A percentile compares a stretch with the other conserved stretches of the same genome.
phyloP scores from a whole-genome alignment of 2,797 vertebrate genomes.

The Uromys caudimaculatus region DNA sequence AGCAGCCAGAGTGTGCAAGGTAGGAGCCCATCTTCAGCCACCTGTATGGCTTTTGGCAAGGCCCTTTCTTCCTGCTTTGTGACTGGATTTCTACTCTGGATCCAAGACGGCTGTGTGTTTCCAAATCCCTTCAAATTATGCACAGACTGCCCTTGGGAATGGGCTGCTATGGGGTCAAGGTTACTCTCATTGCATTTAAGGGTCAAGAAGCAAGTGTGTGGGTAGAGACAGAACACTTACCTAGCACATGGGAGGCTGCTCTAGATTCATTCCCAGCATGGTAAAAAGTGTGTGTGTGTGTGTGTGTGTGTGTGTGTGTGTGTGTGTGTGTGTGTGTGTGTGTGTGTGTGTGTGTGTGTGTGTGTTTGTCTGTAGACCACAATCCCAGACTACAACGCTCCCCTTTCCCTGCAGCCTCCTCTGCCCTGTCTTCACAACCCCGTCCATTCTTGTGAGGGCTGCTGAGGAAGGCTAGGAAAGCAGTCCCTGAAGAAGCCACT shows the following conservation, averaged over 20 bases:
- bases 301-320: neutral
- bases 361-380: neutral
- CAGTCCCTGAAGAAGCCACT: neutral
- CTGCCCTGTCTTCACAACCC: neutral
- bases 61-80: neutral
- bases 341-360: neutral
- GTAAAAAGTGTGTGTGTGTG: neutral
- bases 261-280: neutral
- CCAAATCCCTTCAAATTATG: neutral
- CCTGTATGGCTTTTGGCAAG: neutral
- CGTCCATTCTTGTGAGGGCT: neutral
- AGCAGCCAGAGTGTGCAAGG: neutral
- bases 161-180: neutral
- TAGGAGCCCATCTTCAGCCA: neutral
- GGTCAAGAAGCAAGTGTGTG: neutral
- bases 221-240: neutral
- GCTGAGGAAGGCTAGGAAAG: neutral
- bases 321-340: neutral
- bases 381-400: neutral
- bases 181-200: neutral
- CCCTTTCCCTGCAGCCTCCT: neutral
- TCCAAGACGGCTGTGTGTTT: neutral
- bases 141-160: neutral
- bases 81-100: neutral
- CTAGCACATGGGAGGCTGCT: neutral